Conservation (phyloP, 1,140 invertebrate genomes). For the Oncopeltus fasciatus region DNA sequence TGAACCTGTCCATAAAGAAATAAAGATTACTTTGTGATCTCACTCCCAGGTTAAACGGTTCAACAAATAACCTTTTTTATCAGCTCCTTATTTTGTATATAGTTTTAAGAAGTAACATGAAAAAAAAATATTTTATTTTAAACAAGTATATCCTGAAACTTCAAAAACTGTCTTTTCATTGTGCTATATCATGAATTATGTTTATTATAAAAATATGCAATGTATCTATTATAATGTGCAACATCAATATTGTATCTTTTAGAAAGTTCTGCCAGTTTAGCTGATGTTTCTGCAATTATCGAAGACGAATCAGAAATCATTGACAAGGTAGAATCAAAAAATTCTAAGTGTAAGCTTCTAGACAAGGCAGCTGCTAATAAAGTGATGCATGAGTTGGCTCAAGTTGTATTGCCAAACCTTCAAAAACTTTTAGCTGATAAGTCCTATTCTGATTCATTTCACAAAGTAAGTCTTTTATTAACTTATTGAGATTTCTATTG, state of each 20-base stretch:
- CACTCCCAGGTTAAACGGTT: no score
- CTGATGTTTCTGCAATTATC: conserved; percentile 20
- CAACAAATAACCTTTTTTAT: no score
- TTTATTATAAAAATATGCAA: neutral
- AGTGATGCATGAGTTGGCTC: conserved; percentile 13
- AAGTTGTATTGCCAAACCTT: conserved; percentile 10
- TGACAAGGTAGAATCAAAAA: conserved; percentile 24
- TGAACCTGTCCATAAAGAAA: no score
- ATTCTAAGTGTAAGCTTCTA: conserved; percentile 22
- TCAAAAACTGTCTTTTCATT: no score
- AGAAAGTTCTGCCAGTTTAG: conserved; percentile 7
- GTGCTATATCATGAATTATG: no score
- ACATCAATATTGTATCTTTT: neutral
- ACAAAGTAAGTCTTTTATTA: neutral
- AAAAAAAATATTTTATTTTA: no score
- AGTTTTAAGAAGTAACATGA: no score
- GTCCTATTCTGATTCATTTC: neutral
- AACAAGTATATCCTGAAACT: no score
- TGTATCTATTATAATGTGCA: conserved; percentile 8
- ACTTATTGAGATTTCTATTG: neutral
- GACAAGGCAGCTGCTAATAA: conserved; percentile 26
- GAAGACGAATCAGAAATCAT: conserved; percentile 24
- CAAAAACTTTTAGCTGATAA: neutral
- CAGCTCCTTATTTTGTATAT: no score
- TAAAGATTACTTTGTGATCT: no score